Conservation (phyloP, 2,888 invertebrate species). For the Prenolepis imparis region DNA sequence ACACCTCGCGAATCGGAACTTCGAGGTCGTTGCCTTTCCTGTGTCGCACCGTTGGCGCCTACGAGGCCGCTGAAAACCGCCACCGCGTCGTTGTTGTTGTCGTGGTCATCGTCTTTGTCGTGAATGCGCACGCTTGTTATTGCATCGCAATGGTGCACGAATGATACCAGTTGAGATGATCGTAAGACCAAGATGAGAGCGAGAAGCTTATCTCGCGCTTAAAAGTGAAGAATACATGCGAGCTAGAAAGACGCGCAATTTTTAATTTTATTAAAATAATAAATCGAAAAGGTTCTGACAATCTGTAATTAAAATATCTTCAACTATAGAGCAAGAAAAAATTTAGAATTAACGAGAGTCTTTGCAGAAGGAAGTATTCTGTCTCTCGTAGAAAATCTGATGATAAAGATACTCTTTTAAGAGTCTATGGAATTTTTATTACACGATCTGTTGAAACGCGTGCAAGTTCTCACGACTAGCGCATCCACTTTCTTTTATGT, state of each 20-base stretch:
- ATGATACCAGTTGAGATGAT: conserved; percentile 6
- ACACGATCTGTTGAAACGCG: neutral
- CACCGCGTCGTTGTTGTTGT: conserved; percentile 57
- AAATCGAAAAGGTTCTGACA: too few relatives aligned
- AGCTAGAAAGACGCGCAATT: too few relatives aligned
- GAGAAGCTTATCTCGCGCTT: conserved; percentile 12
- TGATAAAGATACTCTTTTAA: neutral
- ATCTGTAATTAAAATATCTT: too few relatives aligned
- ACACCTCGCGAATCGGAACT: conserved; percentile 74
- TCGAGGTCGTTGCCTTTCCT: conserved; percentile 81
- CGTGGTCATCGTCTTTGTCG: conserved; percentile 22
- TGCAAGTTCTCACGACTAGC: neutral
- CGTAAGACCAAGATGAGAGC: conserved; percentile 46
- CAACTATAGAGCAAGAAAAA: too few relatives aligned
- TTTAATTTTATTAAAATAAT: too few relatives aligned
- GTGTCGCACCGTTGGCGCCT: conserved; percentile 72
- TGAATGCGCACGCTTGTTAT: conserved; percentile 55
- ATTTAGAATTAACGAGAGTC: too few relatives aligned
- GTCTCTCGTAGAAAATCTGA: neutral
- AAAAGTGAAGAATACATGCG: neutral
- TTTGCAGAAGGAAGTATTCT: too few relatives aligned
- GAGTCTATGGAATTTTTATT: neutral
- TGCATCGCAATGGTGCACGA: conserved; percentile 18
- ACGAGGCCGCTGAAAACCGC: conserved; percentile 72
- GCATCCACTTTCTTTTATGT: neutral